Evolutionary conservation across 2,797 vertebrate genomes (phyloP), one percentile per base, ranked within the genome.

Genomic region (Myiotriccus ornatus): DNA sequence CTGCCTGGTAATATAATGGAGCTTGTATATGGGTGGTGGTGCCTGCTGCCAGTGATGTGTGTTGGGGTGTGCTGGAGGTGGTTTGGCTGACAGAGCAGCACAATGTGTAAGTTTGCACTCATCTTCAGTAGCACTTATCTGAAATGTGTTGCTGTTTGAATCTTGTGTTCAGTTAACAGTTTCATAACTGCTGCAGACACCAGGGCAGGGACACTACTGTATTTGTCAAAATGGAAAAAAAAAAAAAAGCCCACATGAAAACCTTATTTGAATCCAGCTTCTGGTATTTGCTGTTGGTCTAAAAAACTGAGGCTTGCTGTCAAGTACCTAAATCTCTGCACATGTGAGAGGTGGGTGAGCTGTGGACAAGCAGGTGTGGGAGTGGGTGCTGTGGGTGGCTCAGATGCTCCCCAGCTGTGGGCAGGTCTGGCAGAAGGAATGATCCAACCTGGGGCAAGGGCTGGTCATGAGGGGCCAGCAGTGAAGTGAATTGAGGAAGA

Each of bases 21-120:
- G 10, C 1, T 0, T 18, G 34, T 53, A 9, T 0, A 0, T 39
- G 50, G 46, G 32, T 21, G 32, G 57, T 0, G 3, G 39, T 59
- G 25, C 32, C 62, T 78, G 12, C 39, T 80, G 34, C 14, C 27
- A 17, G 44, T 23, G 23, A 14, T 30, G 10, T 59, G 46, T 49
- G 11, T 32, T 67, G 52, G 39, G 20, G 6, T 41, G 6, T 41
- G 23, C 20, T 49, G 55, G 11, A 27, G 10, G 20, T 78, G n/a
- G 25, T 65, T 70, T 88, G 50, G 35, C 13, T 82, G 63, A 23
- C 15, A 32, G 34, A 55, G 60, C 43, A 67, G n/a, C 20, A 13
- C 5, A 9, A 37, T 34, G 7, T 49, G 18, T 24, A 37, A 56
- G 30, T 50, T 63, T 67, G 12, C 10, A 3, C 18, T 63, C 18